Evolutionary conservation across 2,888 invertebrate species (phyloP), one percentile per base, ranked within the genome.

Genomic region (Pyrrhosoma nymphula): DNA sequence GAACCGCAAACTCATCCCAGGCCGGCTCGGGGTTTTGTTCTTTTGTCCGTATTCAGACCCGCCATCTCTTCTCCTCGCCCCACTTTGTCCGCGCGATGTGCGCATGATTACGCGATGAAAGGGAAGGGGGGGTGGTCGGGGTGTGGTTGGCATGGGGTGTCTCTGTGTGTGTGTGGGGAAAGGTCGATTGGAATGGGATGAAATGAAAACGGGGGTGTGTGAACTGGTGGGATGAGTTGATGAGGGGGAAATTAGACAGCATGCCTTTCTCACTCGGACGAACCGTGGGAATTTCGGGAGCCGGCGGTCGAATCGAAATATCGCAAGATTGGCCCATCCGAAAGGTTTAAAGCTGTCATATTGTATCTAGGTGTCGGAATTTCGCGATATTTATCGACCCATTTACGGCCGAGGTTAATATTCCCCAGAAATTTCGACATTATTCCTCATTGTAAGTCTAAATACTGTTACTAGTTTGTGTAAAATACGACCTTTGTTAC

Each of bases 1-100:
- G 82, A 82, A 82, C 82, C 82, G 82, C 82, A 82, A 82, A 82
- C 35, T 82, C 82, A 82, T 82, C 82, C 82, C 82, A 26, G 26
- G 23, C 69, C 23, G 69, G 20, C 60, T 60, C 82, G 0, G 16
- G 82, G 30, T 30, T 69, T 82, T 82, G 82, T 82, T 82, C 82
- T 82, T 82, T 82, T 82, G 82, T 82, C 82, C 82, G 82, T 18
- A 82, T 82, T 30, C 82, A 69, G 26, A 3, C 82, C 16, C 30
- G 0, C 16, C 16, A 10, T 60, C 60, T 10, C 56, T 16, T 60
- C 60, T 12, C 2, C 60, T 16, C 60, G 6, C 60, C 47, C 47
- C 47, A 2, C 8, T 47, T 8, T 2, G 47, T 47, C 69, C 69
- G 23, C 26, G 60, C 20, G 10, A 12, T 20, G 60, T 60, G 69